These are phyloP conservation scores for Rhaphigaster nebulosa DNA, from an alignment of 2,888 invertebrate genomes.

Conservation along the genomic window DNA sequence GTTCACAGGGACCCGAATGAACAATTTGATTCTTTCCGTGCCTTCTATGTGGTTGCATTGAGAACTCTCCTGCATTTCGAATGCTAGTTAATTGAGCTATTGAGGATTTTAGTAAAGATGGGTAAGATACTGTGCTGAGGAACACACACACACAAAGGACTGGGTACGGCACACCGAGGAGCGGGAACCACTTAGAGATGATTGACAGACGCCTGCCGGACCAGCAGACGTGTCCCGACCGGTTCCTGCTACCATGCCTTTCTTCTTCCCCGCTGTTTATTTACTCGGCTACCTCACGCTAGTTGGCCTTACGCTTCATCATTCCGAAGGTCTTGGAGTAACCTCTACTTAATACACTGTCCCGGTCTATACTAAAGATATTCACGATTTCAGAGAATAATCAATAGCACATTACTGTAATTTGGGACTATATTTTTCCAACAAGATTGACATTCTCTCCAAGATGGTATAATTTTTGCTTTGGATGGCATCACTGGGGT, in stretches of 20 bases:
- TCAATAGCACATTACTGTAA: not conserved
- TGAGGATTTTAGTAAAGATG: not conserved
- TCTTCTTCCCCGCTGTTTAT: constrained; percentile 46
- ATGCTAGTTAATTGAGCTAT: too few species aligned
- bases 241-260: constrained; percentile 10
- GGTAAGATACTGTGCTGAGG: not conserved
- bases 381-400: not conserved
- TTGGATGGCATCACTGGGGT: too few species aligned
- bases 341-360: not conserved
- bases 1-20: too few species aligned
- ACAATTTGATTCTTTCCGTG: too few species aligned
- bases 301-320: constrained; percentile 13
- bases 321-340: not conserved
- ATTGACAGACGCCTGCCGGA: not conserved
- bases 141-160: not conserved
- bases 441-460: too few species aligned
- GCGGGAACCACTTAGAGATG: constrained; percentile 20
- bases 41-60: too few species aligned
- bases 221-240: not conserved
- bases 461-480: too few species aligned
- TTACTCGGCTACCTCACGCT: constrained; percentile 31
- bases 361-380: not conserved
- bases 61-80: not conserved
- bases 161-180: not conserved
- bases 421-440: not conserved